These are phyloP conservation scores for Bombus consobrinus DNA, from an alignment of 1,140 invertebrate species.

Conservation along the genomic window DNA sequence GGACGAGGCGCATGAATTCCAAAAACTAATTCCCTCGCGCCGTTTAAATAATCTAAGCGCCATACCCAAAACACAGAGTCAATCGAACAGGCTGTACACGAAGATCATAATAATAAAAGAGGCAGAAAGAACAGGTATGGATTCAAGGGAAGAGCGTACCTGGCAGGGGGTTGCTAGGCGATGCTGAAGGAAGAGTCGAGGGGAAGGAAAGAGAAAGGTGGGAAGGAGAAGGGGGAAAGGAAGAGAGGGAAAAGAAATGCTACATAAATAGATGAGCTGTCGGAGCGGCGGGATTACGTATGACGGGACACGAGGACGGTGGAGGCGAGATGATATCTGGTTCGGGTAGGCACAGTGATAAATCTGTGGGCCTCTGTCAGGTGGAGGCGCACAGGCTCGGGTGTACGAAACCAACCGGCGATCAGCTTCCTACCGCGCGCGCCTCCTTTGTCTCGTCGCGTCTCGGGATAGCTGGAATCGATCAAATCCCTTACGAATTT, in stretches of 20 bases:
- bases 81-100: background rate
- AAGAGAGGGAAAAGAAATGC: conserved; percentile 66
- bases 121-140: background rate
- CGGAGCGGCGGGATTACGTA: conserved; percentile 73
- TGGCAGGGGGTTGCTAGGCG: conserved; percentile 23
- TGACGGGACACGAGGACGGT: conserved; percentile 74
- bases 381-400: conserved; percentile 60
- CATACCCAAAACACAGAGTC: background rate
- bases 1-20: background rate
- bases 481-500: conserved; percentile 74
- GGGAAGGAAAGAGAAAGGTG: background rate
- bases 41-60: background rate
- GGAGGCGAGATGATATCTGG: conserved; percentile 81
- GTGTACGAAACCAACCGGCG: conserved; percentile 41
- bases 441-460: conserved; percentile 71
- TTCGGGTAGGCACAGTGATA: conserved; percentile 78
- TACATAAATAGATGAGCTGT: conserved; percentile 77
- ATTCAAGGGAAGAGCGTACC: background rate
- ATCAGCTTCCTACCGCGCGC: conserved; percentile 63
- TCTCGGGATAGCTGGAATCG: conserved; percentile 71
- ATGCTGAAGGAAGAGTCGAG: background rate
- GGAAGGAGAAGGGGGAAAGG: conserved; percentile 14
- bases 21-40: background rate
- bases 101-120: too few relatives aligned
- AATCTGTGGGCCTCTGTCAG: conserved; percentile 77